phyloP scores from a whole-genome alignment of 2,888 invertebrate genomes.

The Lamproptera curius region DNA sequence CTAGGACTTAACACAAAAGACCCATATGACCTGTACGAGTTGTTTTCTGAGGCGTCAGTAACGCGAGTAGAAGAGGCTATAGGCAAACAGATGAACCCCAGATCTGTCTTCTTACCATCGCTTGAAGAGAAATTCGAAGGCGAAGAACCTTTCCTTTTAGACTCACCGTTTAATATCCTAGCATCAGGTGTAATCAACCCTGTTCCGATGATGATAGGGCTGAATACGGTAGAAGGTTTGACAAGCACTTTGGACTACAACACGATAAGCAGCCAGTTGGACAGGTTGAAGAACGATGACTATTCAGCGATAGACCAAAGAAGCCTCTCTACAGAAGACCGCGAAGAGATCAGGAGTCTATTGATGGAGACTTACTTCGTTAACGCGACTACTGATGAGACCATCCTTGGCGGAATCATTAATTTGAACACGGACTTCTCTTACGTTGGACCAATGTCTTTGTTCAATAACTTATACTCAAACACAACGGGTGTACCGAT shows the following conservation, averaged over 20 bases:
- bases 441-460: constrained; percentile 59
- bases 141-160: constrained; percentile 60
- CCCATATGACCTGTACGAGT: constrained; percentile 43
- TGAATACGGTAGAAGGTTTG: constrained; percentile 76
- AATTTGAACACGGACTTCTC: constrained; percentile 64
- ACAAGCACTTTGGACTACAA: constrained; percentile 60
- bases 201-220: constrained; percentile 72
- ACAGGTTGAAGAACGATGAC: constrained; percentile 57
- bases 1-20: constrained; percentile 50
- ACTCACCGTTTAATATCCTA: constrained; percentile 65
- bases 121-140: constrained; percentile 52
- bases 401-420: constrained; percentile 57
- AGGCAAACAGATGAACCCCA: constrained; percentile 61
- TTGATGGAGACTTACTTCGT: constrained; percentile 59
- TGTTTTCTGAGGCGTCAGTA: constrained; percentile 49
- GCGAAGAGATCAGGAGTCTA: constrained; percentile 44
- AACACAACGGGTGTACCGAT: constrained; percentile 47
- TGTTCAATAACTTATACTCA: constrained; percentile 54
- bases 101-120: constrained; percentile 61
- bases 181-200: constrained; percentile 40
- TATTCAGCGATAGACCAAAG: constrained; percentile 53
- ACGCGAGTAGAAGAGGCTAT: constrained; percentile 57
- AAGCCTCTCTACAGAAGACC: constrained; percentile 43
- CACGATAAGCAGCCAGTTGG: constrained; percentile 59
- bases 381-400: constrained; percentile 52